Base-by-base conservation (phyloP, 2,113 vertebrate genomes). In the Cygnus buccinator region DNA sequence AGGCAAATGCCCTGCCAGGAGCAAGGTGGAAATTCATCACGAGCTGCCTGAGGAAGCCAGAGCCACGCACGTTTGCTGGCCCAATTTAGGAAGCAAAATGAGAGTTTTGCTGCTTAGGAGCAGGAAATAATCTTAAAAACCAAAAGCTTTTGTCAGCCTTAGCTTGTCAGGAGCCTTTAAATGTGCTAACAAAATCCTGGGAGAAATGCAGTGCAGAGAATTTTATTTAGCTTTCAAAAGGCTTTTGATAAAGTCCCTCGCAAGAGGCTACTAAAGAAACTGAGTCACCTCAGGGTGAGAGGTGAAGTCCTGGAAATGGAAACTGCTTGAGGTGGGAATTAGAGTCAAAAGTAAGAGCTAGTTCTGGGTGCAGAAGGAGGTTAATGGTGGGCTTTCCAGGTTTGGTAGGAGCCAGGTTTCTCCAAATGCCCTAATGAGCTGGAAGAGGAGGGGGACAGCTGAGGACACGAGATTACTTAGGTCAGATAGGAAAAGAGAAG, bases 151-250 rank as follows among this genome's bases (percentile, higher is more conserved):
- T 88, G 81, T 95, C 86, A 89, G 77, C 79, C 73, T 28, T 90
- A 85, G 94, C 90, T 84, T 91, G 82, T 90, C 91, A 95, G 93
- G 54, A 83, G 77, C 75, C 62, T 96, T 97, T 93, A 92, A 93
- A 95, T 50, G 67, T 76, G 89, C 67, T 93, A 95, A 95, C 74
- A 93, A 72, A 97, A 90, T 84, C 50, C 71, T 48, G 28, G 73
- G 59, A 94, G 73, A 93, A 93, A 89, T 74, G 44, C 5, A 2
- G 77, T 37, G 67, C 87, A 82, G 35, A 77, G 52, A 93, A 85
- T 93, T 82, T 95, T 84, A 94, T 91, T 95, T 79, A 84, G 63
- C 73, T 96, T 97, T 96, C 80, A 94, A 96, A 95, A 92, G 73
- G 75, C 84, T 86, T 96, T 96, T 95, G 93, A 93, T 93, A 54